Conservation (phyloP, 2,888 invertebrate genomes). For the Maniola hyperantus region DNA sequence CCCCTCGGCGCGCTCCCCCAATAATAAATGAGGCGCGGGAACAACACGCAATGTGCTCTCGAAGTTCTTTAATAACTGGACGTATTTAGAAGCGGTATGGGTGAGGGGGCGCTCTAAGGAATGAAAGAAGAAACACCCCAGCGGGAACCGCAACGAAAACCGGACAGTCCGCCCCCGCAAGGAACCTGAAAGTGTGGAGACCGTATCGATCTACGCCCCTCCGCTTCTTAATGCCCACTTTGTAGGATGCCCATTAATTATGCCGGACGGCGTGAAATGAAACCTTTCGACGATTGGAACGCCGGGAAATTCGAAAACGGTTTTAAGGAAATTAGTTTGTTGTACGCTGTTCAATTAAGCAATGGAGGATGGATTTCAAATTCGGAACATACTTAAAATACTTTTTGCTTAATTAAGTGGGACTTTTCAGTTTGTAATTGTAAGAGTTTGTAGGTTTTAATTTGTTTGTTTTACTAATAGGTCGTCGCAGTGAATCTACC, state of each 20-base stretch:
- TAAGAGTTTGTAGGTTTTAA: neutral
- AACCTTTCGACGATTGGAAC: constrained; percentile 57
- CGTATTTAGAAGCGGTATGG: constrained; percentile 43
- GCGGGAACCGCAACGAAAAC: constrained; percentile 51
- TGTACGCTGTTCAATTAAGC: constrained; percentile 46
- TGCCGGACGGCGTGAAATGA: constrained; percentile 60
- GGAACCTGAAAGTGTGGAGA: constrained; percentile 68
- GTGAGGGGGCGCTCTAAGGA: constrained; percentile 63
- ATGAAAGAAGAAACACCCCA: constrained; percentile 74
- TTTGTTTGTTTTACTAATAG: neutral
- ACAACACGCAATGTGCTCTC: constrained; percentile 54
- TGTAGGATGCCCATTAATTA: constrained; percentile 75
- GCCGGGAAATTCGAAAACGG: constrained; percentile 46
- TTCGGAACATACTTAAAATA: constrained; percentile 21
- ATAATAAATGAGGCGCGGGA: constrained; percentile 43
- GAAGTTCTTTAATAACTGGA: constrained; percentile 60
- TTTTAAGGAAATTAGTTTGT: constrained; percentile 49
- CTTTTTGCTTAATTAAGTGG: constrained; percentile 23
- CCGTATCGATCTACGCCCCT: constrained; percentile 68
- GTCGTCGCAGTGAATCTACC: neutral
- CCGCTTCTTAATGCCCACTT: constrained; percentile 77
- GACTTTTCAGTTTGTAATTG: constrained; percentile 1
- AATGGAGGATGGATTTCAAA: constrained; percentile 34
- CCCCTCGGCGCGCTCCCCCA: constrained; percentile 45
- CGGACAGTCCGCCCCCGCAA: constrained; percentile 55